Evolutionary conservation across 2,888 invertebrate species (phyloP).

Genomic region (Cephus sareptanus): DNA sequence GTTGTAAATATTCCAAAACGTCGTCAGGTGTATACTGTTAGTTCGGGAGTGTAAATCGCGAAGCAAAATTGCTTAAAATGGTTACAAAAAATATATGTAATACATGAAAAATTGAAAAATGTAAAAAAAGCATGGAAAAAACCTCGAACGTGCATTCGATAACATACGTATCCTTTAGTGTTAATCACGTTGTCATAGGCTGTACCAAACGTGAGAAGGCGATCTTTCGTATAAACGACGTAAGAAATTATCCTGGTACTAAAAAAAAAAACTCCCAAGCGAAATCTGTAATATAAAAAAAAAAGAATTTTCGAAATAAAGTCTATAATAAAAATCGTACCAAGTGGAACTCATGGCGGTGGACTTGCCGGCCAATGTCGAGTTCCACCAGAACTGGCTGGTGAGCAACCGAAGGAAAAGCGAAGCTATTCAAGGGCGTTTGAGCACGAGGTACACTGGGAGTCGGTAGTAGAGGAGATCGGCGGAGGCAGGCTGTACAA

Average conservation of each 20-base stretch:
- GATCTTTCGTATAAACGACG: background rate
- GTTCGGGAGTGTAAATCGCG: background rate
- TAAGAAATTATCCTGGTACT: background rate
- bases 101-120: background rate
- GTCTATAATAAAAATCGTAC: background rate
- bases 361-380: background rate
- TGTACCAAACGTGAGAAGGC: background rate
- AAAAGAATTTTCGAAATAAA: background rate
- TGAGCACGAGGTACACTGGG: background rate
- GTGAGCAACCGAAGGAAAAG: background rate
- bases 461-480: background rate
- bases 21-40: background rate
- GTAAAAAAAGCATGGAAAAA: background rate
- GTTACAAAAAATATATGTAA: background rate
- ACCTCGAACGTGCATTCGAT: background rate
- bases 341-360: background rate
- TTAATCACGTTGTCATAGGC: background rate
- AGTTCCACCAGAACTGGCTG: background rate
- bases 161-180: background rate
- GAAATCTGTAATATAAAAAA: background rate
- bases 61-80: background rate
- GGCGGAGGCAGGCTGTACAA: conserved; percentile 12
- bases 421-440: background rate
- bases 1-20: background rate
- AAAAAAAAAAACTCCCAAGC: conserved; percentile 10